Evolutionary conservation across 92 coral and sea anemone genomes (phyloP).

Genomic region (Phenganax subtilis): DNA sequence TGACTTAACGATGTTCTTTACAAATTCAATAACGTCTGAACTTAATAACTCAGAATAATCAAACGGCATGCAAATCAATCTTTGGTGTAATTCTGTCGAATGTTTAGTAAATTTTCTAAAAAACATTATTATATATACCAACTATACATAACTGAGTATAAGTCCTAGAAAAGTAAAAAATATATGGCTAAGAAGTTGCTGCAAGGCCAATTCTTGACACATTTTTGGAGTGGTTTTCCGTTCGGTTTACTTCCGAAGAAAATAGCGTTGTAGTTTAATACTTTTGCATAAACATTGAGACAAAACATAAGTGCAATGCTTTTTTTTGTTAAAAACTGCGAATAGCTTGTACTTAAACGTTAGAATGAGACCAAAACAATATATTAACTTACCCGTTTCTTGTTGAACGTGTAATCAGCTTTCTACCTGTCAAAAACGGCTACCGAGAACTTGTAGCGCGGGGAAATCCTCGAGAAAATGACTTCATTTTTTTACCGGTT

Average conservation of each 20-base stretch:
- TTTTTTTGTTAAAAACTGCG: background rate
- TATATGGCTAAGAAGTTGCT: too few species aligned
- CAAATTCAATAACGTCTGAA: conserved; percentile 28
- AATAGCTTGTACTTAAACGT: background rate
- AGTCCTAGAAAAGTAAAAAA: too few species aligned
- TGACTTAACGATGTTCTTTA: conserved; percentile 30
- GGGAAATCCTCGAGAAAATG: conserved; percentile 10
- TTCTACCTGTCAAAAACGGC: conserved; percentile 8
- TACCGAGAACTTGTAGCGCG: conserved; percentile 19
- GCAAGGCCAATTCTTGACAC: too few species aligned
- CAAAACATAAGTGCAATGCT: too few species aligned
- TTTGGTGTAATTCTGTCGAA: conserved; percentile 44
- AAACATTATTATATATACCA: too few species aligned
- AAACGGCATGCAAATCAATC: conserved; percentile 42
- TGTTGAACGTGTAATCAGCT: background rate
- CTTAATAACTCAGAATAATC: conserved; percentile 10
- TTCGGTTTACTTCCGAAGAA: too few species aligned
- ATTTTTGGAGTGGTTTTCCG: too few species aligned
- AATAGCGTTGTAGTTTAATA: too few species aligned
- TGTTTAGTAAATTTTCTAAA: too few species aligned
- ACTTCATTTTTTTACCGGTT: conserved; percentile 6
- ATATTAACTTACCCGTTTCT: conserved; percentile 10
- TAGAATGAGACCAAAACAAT: background rate
- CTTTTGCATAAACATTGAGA: too few species aligned
- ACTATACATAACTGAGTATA: too few species aligned